phyloP scores from a whole-genome alignment of 2,797 vertebrate genomes.

The Luscinia luscinia region DNA sequence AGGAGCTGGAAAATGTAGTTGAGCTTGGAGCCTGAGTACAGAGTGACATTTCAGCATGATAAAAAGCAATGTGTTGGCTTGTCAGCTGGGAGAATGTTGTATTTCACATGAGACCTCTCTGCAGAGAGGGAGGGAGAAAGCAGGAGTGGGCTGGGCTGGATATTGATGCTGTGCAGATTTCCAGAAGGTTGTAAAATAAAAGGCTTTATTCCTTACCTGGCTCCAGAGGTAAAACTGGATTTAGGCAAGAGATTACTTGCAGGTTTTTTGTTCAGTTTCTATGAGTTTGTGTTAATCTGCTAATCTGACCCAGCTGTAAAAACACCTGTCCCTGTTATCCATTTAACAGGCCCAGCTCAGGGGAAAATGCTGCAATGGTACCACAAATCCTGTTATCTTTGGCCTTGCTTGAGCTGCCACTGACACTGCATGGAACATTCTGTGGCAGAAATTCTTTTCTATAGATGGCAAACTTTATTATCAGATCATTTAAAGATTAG shows the following conservation, averaged over 20 bases:
- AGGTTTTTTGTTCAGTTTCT: not conserved
- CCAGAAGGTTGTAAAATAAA: not conserved
- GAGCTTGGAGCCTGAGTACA: not conserved
- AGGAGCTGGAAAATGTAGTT: not conserved
- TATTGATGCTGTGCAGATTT: not conserved
- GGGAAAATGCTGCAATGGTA: not conserved
- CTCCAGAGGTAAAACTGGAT: not conserved
- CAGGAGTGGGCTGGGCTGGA: not conserved
- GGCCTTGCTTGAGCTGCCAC: not conserved
- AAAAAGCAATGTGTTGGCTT: not conserved
- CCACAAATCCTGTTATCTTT: not conserved
- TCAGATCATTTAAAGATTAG: not conserved
- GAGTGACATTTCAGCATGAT: not conserved
- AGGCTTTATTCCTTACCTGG: not conserved
- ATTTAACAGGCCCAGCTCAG: not conserved
- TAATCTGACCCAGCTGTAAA: slow-evolving; percentile 24
- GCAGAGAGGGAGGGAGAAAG: not conserved
- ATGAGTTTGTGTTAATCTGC: not conserved
- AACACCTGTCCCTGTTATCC: slow-evolving; percentile 31
- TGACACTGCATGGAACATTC: not conserved
- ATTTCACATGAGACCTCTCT: not conserved
- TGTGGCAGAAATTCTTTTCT: not conserved
- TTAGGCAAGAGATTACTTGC: not conserved
- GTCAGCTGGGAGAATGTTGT: not conserved
- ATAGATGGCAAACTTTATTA: not conserved